Base-by-base conservation (phyloP, 2,113 vertebrate species). In the Oceanodroma tethys region DNA sequence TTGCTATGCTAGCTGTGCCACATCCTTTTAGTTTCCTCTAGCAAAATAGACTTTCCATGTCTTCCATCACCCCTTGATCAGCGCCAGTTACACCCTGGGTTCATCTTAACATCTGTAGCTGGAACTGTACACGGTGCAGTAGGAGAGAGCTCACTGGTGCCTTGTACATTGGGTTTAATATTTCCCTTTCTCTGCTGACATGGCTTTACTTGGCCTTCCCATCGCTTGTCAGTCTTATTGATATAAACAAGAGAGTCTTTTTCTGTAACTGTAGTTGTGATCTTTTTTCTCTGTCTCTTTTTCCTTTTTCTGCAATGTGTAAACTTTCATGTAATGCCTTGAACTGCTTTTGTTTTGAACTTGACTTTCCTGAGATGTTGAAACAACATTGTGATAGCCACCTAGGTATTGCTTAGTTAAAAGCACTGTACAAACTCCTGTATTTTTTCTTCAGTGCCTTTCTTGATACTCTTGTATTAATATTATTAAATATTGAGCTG, bases 1-100 rank as follows among this genome's bases (percentile, higher is more conserved):
- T 50, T 60, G 22, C 65, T 86, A 30, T 78, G 21, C 53, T 76
- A 36, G 21, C 30, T 0, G 0, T 45, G 25, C 13, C 38, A n/a
- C 22, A 0, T 80, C 23, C 36, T n/a, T 86, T 76, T 43, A 45
- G 9, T 48, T 56, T 52, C 34, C 59, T 71, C 17, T 26, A 78
- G 52, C 13, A 83, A 86, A 82, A 63, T 0, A 68, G 26, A 16
- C 17, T 86, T 58, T 79, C 62, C 11, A 12, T 5, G 2, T 19
- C 40, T 58, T 50, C 47, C 13, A 19, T 42, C 53, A 34, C 2
- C 32, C 6, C 14, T 42, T 43, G 52, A 26, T 17, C n/a, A 79
- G 68, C 6, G 15, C 67, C 45, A 56, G 11, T 40, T 52, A 27
- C 43, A 75, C 6, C 16, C n/a, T 30, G 34, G 4, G 11, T 13